Base-by-base conservation (phyloP, 2,113 vertebrate species). In the Caranx ignobilis region DNA sequence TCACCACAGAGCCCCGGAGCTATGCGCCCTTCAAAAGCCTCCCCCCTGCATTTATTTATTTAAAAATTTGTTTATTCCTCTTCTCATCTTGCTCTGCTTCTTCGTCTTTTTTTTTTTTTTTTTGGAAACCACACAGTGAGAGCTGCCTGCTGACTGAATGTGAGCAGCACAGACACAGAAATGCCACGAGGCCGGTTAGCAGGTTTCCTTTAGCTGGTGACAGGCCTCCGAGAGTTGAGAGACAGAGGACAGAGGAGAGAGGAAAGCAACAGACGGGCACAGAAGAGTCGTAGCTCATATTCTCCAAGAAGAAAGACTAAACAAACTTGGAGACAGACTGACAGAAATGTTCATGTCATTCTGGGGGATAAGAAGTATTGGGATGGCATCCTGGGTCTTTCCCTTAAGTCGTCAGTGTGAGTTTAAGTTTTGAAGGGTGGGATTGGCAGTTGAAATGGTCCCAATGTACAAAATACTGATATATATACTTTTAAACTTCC, bases 1-100 rank as follows among this genome's bases (percentile, higher is more conserved):
- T 89, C 80, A 92, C 77, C 67, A 87, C 55, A 43, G 64, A 88
- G 80, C 85, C 88, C 83, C 7, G 32, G 82, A 92, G 92, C 86
- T 71, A 63, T 47, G 78, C 73, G 69, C 86, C 86, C 92, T 92
- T 94, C 93, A 93, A 88, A 92, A 90, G 87, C 74, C 63, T 75
- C 72, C 88, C 87, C 82, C 77, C 71, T 78, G 68, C 77, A 85
- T 88, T 91, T 93, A 92, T 92, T 92, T 93, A 93, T 93, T 92
- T 88, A 82, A 91, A 92, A 93, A 88, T 77, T 1, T 91, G 90
- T 93, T 93, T 92, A 92, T 92, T 91, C 81, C 84, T 78, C 83
- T 37, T 89, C 86, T 92, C 87, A 88, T 91, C 87, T 89, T 81
- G 45, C 67, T 79, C 71, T 81, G 71, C 80, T 56, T 78, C 21